Base-by-base conservation (phyloP, 2,888 invertebrate genomes). In the Microctonus aethiopoides region DNA sequence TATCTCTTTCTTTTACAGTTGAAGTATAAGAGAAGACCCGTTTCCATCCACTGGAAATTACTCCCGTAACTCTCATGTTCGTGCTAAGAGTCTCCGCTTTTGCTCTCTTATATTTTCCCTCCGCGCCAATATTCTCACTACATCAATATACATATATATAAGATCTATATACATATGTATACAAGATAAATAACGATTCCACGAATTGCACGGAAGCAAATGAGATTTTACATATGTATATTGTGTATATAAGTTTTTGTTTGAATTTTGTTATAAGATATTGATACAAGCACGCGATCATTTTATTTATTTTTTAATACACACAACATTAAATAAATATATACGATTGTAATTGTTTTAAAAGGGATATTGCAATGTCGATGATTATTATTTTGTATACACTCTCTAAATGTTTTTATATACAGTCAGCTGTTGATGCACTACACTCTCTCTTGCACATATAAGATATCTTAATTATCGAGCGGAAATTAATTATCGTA, bases 391-490 rank as follows among this genome's bases (percentile, higher is more conserved):
- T 13, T 39, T 39, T 39, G n/a, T 13, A 5, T n/a, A 22, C 36
- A 54, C 13, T 32, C 34, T 2, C 24, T 26, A 20, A 63, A 63
- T 10, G 11, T 29, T n/a, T n/a, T n/a, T n/a, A n/a, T n/a, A n/a
- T n/a, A n/a, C n/a, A n/a, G n/a, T n/a, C n/a, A n/a, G n/a, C n/a
- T n/a, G n/a, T n/a, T n/a, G n/a, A n/a, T n/a, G n/a, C n/a, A n/a
- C n/a, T n/a, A n/a, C n/a, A n/a, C n/a, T n/a, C 71, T 70, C 72
- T 71, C 77, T 76, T 72, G 72, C 75, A 59, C 67, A 66, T 71
- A n/a, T n/a, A n/a, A 75, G 80, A 83, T 83, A 82, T 81, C 83
- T 83, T 83, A 83, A 83, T 83, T 83, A 81, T 82, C 78, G 67
- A 76, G 80, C 75, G 79, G 81, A 83, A 83, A 82, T 83, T 83